These are phyloP conservation scores for Sesamia nonagrioides DNA, from an alignment of 1,140 invertebrate genomes.

Conservation along the genomic window DNA sequence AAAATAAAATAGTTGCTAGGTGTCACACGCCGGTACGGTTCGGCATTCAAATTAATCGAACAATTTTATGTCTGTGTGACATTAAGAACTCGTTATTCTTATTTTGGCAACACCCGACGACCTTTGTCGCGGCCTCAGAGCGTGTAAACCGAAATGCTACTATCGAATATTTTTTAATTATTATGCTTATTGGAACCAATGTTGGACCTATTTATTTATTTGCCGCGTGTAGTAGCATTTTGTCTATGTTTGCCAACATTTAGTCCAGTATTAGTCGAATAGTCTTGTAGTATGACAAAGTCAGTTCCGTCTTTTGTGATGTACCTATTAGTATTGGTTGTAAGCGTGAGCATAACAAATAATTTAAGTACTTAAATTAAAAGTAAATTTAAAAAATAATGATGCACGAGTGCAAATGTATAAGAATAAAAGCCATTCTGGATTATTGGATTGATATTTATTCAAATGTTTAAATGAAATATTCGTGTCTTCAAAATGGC, in stretches of 20 bases:
- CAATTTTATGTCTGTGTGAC: conserved; percentile 63
- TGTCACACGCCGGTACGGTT: conserved; percentile 45
- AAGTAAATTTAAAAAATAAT: neutral
- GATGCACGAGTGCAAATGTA: neutral
- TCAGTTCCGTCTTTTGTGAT: neutral
- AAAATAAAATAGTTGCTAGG: conserved; percentile 43
- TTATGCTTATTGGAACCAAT: neutral
- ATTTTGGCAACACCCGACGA: conserved; percentile 64
- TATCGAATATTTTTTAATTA: conserved; percentile 39
- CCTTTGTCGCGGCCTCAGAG: conserved; percentile 58
- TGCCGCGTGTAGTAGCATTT: neutral
- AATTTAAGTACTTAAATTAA: neutral
- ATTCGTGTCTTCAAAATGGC: conserved; percentile 1
- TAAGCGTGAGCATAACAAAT: neutral
- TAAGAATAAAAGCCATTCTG: neutral
- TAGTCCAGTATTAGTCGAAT: neutral
- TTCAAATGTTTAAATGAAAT: neutral
- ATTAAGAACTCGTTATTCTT: conserved; percentile 74
- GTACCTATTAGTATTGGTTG: neutral
- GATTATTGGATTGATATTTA: neutral
- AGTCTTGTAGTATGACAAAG: neutral
- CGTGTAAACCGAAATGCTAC: conserved; percentile 16
- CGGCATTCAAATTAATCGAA: conserved; percentile 47
- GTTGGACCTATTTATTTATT: conserved; percentile 6
- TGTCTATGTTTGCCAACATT: neutral